phyloP scores from a whole-genome alignment of 1,140 invertebrate species.

The Bombus affinis region DNA sequence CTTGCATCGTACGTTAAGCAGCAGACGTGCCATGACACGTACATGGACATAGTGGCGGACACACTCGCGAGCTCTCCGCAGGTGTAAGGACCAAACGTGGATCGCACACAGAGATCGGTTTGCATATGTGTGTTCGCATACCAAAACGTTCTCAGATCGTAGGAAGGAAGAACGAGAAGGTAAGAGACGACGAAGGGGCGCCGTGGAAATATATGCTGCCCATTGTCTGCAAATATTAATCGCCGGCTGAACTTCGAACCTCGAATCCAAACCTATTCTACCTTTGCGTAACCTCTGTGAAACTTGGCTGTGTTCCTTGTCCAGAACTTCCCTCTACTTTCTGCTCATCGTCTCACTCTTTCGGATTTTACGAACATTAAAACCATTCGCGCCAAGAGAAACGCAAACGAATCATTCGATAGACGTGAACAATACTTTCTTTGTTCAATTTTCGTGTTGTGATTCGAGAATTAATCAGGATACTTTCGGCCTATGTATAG shows the following conservation, averaged over 20 bases:
- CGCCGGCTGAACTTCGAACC: constrained; percentile 7
- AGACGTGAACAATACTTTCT: background rate
- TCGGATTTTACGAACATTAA: background rate
- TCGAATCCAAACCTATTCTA: background rate
- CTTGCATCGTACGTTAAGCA: constrained; percentile 21
- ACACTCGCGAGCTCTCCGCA: background rate
- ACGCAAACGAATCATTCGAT: background rate
- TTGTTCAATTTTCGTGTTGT: too few relatives aligned
- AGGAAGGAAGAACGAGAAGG: background rate
- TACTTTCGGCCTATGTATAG: too few relatives aligned
- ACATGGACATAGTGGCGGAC: constrained; percentile 15
- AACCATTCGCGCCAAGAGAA: background rate
- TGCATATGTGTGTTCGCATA: background rate
- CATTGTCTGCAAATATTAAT: constrained; percentile 31
- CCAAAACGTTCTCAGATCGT: background rate
- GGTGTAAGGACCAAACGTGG: background rate
- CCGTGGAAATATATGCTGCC: constrained; percentile 10
- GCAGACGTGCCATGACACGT: constrained; percentile 10
- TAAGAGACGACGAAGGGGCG: background rate
- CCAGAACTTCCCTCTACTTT: background rate
- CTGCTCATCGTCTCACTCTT: background rate
- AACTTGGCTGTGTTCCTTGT: background rate
- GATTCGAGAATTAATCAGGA: too few relatives aligned
- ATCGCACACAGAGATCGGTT: too few relatives aligned
- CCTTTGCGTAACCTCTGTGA: background rate